Conservation (phyloP, 2,888 invertebrate genomes). For the Aethes cnicana region DNA sequence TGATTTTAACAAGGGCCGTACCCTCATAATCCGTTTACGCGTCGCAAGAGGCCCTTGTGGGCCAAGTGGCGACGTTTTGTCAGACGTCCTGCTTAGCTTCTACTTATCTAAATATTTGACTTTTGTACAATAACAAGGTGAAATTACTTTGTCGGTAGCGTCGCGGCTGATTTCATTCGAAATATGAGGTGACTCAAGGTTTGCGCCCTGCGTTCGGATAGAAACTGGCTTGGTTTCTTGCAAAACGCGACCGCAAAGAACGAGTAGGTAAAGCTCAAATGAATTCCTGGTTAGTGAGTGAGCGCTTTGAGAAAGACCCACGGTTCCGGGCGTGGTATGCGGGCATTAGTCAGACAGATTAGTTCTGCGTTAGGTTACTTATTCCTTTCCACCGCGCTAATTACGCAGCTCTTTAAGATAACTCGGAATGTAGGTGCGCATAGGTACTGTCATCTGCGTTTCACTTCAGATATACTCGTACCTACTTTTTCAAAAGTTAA, state of each 20-base stretch:
- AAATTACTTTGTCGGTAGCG: constrained; percentile 21
- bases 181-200: neutral
- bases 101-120: constrained; percentile 49
- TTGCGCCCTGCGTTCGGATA: neutral
- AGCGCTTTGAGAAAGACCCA: constrained; percentile 39
- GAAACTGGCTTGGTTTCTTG: neutral
- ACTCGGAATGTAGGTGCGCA: too few relatives aligned
- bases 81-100: constrained; percentile 56
- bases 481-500: too few relatives aligned
- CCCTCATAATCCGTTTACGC: constrained; percentile 73
- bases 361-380: constrained; percentile 2
- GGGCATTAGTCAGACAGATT: neutral
- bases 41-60: constrained; percentile 54
- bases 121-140: constrained; percentile 38
- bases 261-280: constrained; percentile 36
- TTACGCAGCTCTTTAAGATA: too few relatives aligned
- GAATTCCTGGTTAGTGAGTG: constrained; percentile 43
- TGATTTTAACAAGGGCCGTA: constrained; percentile 66
- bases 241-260: constrained; percentile 41
- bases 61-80: constrained; percentile 57
- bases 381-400: too few relatives aligned
- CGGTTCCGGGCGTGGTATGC: constrained; percentile 36
- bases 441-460: too few relatives aligned
- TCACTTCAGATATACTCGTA: too few relatives aligned
- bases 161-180: constrained; percentile 2